Percentiles rank a stretch among this genome's conserved stretches.
These are phyloP conservation scores for Nematopogon swammerdamellus DNA, from an alignment of 2,888 invertebrate species.

Conservation along the genomic window DNA sequence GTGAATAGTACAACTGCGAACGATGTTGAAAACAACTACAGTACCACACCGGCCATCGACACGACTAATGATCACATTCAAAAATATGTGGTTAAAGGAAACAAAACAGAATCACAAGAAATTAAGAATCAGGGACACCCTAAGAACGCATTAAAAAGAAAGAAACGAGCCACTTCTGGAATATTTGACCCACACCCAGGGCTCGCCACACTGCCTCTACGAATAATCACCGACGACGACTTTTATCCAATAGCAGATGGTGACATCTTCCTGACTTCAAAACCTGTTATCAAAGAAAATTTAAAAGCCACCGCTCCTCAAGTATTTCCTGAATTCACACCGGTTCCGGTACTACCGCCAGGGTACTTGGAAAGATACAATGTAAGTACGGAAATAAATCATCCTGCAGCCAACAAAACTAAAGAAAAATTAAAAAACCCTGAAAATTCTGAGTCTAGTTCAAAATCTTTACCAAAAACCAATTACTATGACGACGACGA, in stretches of 20 bases:
- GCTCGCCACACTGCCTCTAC: background rate
- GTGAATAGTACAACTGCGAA: too few relatives aligned
- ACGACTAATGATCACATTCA: background rate
- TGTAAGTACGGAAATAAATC: background rate
- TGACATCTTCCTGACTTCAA: background rate
- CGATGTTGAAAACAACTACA: background rate
- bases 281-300: background rate
- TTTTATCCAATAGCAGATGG: background rate
- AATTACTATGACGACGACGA: background rate
- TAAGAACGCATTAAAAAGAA: background rate
- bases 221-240: background rate
- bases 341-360: background rate
- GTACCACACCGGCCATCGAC: background rate
- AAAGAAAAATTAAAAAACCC: background rate
- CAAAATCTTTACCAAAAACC: background rate
- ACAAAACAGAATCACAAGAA: background rate
- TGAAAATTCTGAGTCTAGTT: background rate
- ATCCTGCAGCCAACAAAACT: background rate
- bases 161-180: background rate
- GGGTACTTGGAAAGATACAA: background rate
- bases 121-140: background rate
- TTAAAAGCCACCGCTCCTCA: background rate
- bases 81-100: background rate
- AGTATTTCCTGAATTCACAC: background rate
- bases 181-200: background rate